These are phyloP conservation scores for Nesidiocoris tenuis DNA, from an alignment of 2,888 invertebrate species.

Conservation along the genomic window DNA sequence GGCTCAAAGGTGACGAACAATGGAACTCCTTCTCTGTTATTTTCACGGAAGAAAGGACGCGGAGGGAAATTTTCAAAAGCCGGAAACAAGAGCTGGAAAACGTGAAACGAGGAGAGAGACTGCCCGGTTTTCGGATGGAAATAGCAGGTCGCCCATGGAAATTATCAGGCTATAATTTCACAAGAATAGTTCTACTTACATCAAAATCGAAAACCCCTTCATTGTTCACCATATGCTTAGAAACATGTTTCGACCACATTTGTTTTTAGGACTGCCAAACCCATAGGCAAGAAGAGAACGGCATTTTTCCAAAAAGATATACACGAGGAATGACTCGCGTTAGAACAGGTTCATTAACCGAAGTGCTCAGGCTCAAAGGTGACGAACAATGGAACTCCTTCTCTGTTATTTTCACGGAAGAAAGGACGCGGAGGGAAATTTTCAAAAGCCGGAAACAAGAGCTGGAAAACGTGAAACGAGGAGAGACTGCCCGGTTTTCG, in stretches of 20 bases:
- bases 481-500: background rate
- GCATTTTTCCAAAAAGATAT: too few relatives aligned
- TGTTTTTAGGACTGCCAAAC: too few relatives aligned
- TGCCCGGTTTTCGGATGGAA: background rate
- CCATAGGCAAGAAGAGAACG: too few relatives aligned
- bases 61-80: background rate
- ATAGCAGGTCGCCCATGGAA: too few relatives aligned
- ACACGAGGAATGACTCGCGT: constrained; percentile 1
- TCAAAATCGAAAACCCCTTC: too few relatives aligned
- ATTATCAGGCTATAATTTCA: too few relatives aligned
- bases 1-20: constrained; percentile 41
- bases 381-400: constrained; percentile 27
- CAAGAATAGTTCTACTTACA: too few relatives aligned
- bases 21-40: constrained; percentile 16
- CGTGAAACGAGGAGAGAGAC: background rate
- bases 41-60: background rate
- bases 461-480: background rate
- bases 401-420: constrained; percentile 18
- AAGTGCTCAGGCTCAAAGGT: constrained; percentile 38
- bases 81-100: background rate
- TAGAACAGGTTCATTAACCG: constrained; percentile 41
- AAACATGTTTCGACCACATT: too few relatives aligned
- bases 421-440: background rate
- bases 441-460: background rate
- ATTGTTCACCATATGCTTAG: too few relatives aligned